phyloP scores from a whole-genome alignment of 2,113 vertebrate species.

The Notothenia coriiceps region DNA sequence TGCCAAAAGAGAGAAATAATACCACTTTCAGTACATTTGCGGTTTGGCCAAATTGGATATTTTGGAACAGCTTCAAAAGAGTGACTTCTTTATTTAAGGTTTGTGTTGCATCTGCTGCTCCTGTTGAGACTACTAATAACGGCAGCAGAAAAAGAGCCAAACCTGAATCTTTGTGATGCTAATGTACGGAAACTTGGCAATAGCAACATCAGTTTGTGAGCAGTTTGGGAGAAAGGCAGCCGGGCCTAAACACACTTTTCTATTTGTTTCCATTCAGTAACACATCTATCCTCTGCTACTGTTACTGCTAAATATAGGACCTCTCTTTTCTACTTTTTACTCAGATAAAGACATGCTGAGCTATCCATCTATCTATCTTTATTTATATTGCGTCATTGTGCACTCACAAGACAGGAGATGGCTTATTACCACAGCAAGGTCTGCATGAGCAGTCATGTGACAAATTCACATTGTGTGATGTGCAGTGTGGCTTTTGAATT shows the following conservation, averaged over 20 bases:
- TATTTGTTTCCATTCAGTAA: neutral
- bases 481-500: constrained; percentile 13
- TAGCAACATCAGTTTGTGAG: constrained; percentile 50
- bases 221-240: constrained; percentile 22
- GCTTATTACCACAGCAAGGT: constrained; percentile 5
- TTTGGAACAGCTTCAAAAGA: constrained; percentile 32
- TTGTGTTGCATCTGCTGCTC: constrained; percentile 22
- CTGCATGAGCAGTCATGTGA: constrained; percentile 63
- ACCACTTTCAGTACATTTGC: neutral
- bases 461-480: constrained; percentile 1
- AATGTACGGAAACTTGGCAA: constrained; percentile 64
- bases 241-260: neutral
- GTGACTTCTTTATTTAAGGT: constrained; percentile 40
- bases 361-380: neutral
- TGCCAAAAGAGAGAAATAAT: neutral
- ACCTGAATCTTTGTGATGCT: constrained; percentile 75
- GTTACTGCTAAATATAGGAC: neutral
- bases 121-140: constrained; percentile 80
- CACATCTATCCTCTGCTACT: neutral
- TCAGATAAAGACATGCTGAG: neutral
- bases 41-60: constrained; percentile 23
- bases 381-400: constrained; percentile 1
- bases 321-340: neutral
- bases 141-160: constrained; percentile 43
- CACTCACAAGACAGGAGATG: constrained; percentile 48